A percentile compares a stretch with the other conserved stretches of the same genome.
These are phyloP conservation scores for Pogonus chalceus DNA, from an alignment of 1,140 invertebrate genomes.

Conservation along the genomic window DNA sequence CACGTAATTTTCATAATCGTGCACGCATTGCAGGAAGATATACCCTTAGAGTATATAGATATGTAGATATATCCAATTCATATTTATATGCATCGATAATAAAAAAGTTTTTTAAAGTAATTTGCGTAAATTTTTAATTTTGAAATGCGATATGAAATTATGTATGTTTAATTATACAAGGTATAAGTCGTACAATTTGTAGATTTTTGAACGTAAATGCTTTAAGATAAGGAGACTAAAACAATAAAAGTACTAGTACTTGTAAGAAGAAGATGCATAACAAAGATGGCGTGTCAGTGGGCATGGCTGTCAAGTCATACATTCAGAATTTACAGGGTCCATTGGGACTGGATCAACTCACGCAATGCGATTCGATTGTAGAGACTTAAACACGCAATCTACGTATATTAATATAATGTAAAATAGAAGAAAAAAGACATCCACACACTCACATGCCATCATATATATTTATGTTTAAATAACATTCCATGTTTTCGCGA, in stretches of 20 bases:
- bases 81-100: too few species aligned
- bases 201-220: background rate
- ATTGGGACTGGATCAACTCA: background rate
- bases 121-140: too few species aligned
- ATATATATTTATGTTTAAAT: background rate
- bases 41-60: too few species aligned
- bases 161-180: too few species aligned
- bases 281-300: background rate
- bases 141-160: too few species aligned
- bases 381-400: background rate
- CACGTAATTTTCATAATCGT: background rate
- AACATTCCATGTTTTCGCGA: background rate
- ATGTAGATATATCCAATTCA: too few species aligned
- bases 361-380: background rate
- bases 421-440: background rate
- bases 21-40: too few species aligned
- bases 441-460: background rate
- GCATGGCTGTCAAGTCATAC: constrained; percentile 1
- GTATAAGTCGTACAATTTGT: too few species aligned
- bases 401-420: background rate
- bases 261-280: background rate
- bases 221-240: background rate
- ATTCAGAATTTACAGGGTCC: background rate
- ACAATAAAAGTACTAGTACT: background rate
- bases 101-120: too few species aligned